These are phyloP conservation scores for Danaus melanippus DNA, from an alignment of 1,140 invertebrate species.

Conservation along the genomic window DNA sequence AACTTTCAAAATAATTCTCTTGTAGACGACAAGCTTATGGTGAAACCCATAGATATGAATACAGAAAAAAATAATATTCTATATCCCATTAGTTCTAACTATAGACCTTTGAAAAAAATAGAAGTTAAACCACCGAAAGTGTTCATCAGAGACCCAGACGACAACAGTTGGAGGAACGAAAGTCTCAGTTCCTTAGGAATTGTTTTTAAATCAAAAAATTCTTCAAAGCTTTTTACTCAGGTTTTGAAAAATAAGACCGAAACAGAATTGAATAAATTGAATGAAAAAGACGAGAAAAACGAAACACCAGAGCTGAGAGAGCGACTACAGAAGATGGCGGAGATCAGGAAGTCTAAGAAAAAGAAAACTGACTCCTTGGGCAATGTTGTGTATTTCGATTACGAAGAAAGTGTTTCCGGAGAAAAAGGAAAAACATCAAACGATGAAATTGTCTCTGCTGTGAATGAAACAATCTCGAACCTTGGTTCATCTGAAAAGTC, in stretches of 20 bases:
- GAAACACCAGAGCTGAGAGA: conserved; percentile 48
- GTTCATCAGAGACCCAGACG: conserved; percentile 54
- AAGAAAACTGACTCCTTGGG: conserved; percentile 50
- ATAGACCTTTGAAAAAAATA: conserved; percentile 57
- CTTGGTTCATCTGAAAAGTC: background rate
- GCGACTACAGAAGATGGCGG: conserved; percentile 56
- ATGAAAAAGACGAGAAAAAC: conserved; percentile 41
- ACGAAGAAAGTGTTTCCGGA: conserved; percentile 44
- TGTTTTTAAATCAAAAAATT: conserved; percentile 63
- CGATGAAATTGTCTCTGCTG: conserved; percentile 14
- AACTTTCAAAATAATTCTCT: conserved; percentile 1
- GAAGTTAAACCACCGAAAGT: conserved; percentile 51
- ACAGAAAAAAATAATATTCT: conserved; percentile 33
- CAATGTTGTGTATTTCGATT: conserved; percentile 49
- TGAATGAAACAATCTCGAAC: background rate
- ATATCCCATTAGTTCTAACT: conserved; percentile 52
- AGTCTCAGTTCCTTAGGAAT: conserved; percentile 61
- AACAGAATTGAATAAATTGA: conserved; percentile 40
- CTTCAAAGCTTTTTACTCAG: conserved; percentile 60
- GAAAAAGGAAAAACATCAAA: conserved; percentile 27
- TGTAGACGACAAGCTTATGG: conserved; percentile 27
- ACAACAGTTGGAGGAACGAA: conserved; percentile 66
- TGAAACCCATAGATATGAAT: conserved; percentile 37
- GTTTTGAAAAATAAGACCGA: conserved; percentile 64
- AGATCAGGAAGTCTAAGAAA: conserved; percentile 54